These are phyloP conservation scores for Pantherophis alleghaniensis DNA, from an alignment of 2,797 vertebrate genomes.

Conservation along the genomic window DNA sequence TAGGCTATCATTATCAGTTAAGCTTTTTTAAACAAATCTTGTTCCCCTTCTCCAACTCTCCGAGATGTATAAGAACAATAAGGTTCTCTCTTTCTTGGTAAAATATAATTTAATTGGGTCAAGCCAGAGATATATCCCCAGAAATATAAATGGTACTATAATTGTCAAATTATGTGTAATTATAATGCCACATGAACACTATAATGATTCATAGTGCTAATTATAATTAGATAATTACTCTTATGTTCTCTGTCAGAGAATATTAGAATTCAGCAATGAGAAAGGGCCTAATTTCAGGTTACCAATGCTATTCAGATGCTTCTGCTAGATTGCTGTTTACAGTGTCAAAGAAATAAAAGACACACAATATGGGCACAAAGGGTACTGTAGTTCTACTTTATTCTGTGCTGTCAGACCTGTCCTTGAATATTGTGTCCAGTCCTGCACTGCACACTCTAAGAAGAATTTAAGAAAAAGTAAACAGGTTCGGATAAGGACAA, in stretches of 20 bases:
- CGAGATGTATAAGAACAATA: not conserved
- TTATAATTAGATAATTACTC: constrained; percentile 63
- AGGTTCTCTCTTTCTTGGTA: not conserved
- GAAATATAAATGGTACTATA: constrained; percentile 63
- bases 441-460: not conserved
- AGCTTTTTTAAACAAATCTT: not conserved
- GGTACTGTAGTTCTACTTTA: not conserved
- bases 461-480: not conserved
- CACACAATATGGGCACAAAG: not conserved
- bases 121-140: constrained; percentile 45
- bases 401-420: not conserved
- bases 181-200: constrained; percentile 63
- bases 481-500: not conserved
- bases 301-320: constrained; percentile 6
- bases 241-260: constrained; percentile 58
- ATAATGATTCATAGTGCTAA: constrained; percentile 69
- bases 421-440: not conserved
- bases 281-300: constrained; percentile 38
- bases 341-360: not conserved
- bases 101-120: constrained; percentile 43
- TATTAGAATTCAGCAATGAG: constrained; percentile 54
- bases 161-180: constrained; percentile 67
- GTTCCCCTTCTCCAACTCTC: not conserved
- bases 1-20: not conserved
- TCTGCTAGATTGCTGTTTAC: not conserved